A percentile compares a stretch with the other conserved stretches of the same genome.
phyloP scores from a whole-genome alignment of 2,888 invertebrate species.

The Athripsodes cinereus region DNA sequence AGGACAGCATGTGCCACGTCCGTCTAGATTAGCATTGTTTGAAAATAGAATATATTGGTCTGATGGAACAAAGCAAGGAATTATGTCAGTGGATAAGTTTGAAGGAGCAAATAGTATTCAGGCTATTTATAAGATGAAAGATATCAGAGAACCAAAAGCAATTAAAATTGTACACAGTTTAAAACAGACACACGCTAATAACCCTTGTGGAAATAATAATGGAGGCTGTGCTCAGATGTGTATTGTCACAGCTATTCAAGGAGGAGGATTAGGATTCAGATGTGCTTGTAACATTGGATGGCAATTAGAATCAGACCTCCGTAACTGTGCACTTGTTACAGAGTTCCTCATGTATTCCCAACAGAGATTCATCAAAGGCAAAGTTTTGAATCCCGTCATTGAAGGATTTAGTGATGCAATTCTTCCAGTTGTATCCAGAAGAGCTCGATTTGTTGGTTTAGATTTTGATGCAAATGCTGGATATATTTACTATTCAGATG shows the following conservation, averaged over 20 bases:
- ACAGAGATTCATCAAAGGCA: constrained; percentile 92
- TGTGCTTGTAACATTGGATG: constrained; percentile 92
- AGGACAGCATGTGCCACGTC: constrained; percentile 81
- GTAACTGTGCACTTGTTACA: constrained; percentile 73
- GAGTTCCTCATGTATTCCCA: constrained; percentile 95
- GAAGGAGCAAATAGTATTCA: constrained; percentile 73
- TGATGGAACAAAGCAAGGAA: constrained; percentile 82
- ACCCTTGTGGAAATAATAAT: constrained; percentile 82
- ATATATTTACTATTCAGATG: constrained; percentile 96
- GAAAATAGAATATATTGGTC: constrained; percentile 89
- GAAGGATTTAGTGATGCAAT: constrained; percentile 94
- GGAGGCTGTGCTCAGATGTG: constrained; percentile 93
- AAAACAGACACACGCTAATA: constrained; percentile 67
- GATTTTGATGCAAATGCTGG: constrained; percentile 89
- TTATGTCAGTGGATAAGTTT: constrained; percentile 82
- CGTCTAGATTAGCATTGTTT: constrained; percentile 75
- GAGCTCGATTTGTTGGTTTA: constrained; percentile 90
- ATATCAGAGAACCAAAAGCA: constrained; percentile 76
- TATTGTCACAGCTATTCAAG: constrained; percentile 73
- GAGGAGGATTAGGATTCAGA: constrained; percentile 72
- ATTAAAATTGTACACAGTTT: constrained; percentile 76
- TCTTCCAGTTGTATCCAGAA: constrained; percentile 82
- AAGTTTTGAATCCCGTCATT: constrained; percentile 79
- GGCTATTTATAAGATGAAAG: constrained; percentile 72
- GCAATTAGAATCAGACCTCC: constrained; percentile 64